These are phyloP conservation scores for Drosophila gunungcola DNA, from an alignment of 1,140 invertebrate species.

Conservation along the genomic window DNA sequence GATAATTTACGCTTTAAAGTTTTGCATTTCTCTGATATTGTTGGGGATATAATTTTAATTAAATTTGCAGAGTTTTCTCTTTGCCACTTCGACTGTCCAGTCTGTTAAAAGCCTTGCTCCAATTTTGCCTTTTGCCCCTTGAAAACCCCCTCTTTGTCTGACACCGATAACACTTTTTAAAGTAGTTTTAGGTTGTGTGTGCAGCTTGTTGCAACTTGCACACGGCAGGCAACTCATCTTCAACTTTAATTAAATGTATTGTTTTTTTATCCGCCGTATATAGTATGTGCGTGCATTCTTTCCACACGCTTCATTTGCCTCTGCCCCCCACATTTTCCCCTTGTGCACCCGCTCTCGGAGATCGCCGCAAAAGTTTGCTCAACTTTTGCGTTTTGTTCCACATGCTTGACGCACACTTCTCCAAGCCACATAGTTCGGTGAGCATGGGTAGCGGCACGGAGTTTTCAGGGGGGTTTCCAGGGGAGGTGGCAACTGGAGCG, in stretches of 20 bases:
- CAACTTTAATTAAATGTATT: conserved; percentile 82
- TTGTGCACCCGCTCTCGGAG: conserved; percentile 33
- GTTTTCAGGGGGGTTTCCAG: background rate
- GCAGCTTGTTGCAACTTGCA: conserved; percentile 45
- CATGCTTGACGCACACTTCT: conserved; percentile 73
- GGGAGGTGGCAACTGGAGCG: background rate
- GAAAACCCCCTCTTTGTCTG: background rate
- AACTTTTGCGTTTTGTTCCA: conserved; percentile 80
- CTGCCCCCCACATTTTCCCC: conserved; percentile 1
- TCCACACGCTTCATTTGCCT: conserved; percentile 71
- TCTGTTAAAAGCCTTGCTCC: background rate
- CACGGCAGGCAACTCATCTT: conserved; percentile 68
- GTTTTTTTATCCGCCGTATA: conserved; percentile 56
- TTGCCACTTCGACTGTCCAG: conserved; percentile 25
- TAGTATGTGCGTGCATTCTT: conserved; percentile 44
- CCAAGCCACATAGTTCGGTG: conserved; percentile 46
- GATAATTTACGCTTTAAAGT: conserved; percentile 75
- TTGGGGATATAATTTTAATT: conserved; percentile 77
- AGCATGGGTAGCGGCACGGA: background rate
- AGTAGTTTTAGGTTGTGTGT: conserved; percentile 62
- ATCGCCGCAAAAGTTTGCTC: conserved; percentile 77
- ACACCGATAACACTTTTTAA: conserved; percentile 68
- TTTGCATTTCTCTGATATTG: conserved; percentile 67
- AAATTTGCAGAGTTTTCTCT: conserved; percentile 61
- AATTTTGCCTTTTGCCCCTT: background rate